Evolutionary conservation across 2,113 vertebrate genomes (phyloP).

Genomic region (Phoenicopterus ruber): DNA sequence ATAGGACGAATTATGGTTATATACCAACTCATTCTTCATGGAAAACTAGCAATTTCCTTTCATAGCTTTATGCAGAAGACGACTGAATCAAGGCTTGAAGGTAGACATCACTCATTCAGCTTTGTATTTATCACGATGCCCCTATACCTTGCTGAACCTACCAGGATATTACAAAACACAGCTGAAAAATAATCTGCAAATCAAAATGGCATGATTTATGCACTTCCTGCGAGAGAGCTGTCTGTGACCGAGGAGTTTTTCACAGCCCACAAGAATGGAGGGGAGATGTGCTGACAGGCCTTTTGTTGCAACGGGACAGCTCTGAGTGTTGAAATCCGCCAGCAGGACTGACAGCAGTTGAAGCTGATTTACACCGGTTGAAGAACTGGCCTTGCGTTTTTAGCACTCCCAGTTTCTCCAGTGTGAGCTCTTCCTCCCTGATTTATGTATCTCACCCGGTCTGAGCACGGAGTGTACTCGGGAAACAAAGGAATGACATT

Average conservation of each 20-base stretch:
- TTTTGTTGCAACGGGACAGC: neutral
- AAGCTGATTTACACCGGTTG: slow-evolving; percentile 4
- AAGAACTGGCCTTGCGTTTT: neutral
- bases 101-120: neutral
- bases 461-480: neutral
- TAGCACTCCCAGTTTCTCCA: slow-evolving; percentile 26
- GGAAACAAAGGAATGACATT: slow-evolving; percentile 59
- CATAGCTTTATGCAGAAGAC: neutral
- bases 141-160: neutral
- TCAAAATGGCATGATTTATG: neutral
- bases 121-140: neutral
- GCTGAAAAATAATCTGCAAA: neutral
- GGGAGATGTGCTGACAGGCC: slow-evolving; percentile 2
- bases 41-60: slow-evolving; percentile 1
- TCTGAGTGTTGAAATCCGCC: neutral
- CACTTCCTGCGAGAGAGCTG: neutral
- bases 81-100: neutral
- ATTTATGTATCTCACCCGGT: slow-evolving; percentile 30
- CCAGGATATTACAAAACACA: neutral
- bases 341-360: neutral
- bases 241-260: slow-evolving; percentile 2
- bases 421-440: slow-evolving; percentile 4
- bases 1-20: neutral
- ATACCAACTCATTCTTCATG: neutral
- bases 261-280: slow-evolving; percentile 12